phyloP scores from a whole-genome alignment of 2,113 vertebrate genomes.

The Globicephala melas region DNA sequence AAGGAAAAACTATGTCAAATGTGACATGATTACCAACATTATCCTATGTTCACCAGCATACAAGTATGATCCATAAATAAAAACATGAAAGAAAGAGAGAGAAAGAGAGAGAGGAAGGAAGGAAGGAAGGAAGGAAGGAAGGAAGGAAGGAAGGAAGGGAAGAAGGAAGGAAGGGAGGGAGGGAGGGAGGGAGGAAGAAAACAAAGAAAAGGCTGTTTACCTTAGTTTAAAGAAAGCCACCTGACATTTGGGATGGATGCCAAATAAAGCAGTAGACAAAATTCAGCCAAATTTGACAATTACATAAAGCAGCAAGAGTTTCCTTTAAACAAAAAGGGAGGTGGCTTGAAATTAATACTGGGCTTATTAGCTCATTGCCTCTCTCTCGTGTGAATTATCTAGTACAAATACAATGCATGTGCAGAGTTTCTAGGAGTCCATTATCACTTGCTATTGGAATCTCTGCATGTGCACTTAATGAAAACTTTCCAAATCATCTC shows the following conservation, averaged over 20 bases:
- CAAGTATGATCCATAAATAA: neutral
- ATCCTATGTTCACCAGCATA: neutral
- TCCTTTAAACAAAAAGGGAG: slow-evolving; percentile 50
- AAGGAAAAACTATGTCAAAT: neutral
- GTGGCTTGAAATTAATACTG: slow-evolving; percentile 23
- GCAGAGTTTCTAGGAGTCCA: neutral
- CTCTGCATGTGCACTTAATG: neutral
- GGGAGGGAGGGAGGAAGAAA: neutral
- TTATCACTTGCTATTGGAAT: slow-evolving; percentile 14
- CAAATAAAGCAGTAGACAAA: slow-evolving; percentile 25
- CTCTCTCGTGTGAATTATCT: slow-evolving; percentile 52
- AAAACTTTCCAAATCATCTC: slow-evolving; percentile 34
- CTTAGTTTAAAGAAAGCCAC: neutral
- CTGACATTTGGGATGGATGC: neutral
- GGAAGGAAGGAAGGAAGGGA: no score
- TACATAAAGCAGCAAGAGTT: neutral
- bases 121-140: neutral
- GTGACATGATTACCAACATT: neutral
- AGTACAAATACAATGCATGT: neutral
- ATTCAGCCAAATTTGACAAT: neutral
- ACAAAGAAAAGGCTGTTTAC: neutral
- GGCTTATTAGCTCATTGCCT: slow-evolving; percentile 48
- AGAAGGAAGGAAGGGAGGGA: accelerated
- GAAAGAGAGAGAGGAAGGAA: accelerated
- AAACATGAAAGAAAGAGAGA: neutral